A percentile compares a stretch with the other conserved stretches of the same genome.
Evolutionary conservation across 2,797 vertebrate species (phyloP).

Genomic region (Liasis olivaceus): DNA sequence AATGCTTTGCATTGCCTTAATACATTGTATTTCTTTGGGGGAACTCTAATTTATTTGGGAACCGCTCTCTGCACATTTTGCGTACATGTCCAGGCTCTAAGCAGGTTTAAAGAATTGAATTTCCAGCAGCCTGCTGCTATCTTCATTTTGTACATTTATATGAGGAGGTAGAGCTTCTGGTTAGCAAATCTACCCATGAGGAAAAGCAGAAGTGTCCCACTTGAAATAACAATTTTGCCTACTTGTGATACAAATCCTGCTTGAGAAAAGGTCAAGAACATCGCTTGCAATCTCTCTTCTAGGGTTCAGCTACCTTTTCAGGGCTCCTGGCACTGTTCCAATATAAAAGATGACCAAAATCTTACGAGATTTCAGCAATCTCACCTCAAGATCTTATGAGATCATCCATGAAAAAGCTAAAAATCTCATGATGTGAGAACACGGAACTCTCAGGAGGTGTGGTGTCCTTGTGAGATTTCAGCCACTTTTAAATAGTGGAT

Average conservation of each 20-base stretch:
- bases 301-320: neutral
- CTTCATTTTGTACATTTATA: neutral
- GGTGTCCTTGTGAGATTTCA: neutral
- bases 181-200: neutral
- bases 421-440: neutral
- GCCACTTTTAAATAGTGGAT: neutral
- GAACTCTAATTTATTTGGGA: too few relatives aligned
- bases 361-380: neutral
- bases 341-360: neutral
- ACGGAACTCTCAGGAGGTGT: neutral
- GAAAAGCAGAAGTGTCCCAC: neutral
- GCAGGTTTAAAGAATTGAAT: neutral
- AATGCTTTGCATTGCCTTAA: neutral
- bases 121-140: neutral
- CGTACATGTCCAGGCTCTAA: neutral
- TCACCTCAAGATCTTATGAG: neutral
- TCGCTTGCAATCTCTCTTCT: neutral
- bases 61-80: neutral
- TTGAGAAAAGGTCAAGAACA: neutral
- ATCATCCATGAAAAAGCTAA: neutral
- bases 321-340: neutral
- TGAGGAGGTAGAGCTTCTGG: neutral
- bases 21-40: neutral
- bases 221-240: neutral
- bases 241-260: neutral